Base-by-base conservation (phyloP, 1,140 invertebrate genomes). In the Probaryconus sp. region DNA sequence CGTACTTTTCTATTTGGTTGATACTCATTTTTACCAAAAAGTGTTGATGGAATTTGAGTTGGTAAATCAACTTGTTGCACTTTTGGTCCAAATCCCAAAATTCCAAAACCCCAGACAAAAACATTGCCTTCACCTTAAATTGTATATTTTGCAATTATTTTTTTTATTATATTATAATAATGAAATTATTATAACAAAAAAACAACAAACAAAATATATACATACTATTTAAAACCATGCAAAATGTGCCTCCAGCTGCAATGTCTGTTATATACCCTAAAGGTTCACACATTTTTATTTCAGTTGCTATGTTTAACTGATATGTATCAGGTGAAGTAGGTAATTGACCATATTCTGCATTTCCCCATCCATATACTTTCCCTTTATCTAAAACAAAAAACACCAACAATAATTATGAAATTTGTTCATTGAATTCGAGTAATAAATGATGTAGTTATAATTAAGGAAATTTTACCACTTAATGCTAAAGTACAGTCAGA, bases 361-460 rank as follows among this genome's bases (percentile, higher is more conserved):
- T 99, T 13, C 98, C 97, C 97, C 97, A 99, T 0, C 97, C 97
- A 89, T 98, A 99, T 1, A 98, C 89, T 79, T 98, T 94, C 11
- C 97, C 97, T 82, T 93, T 92, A 76, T 97, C 96, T 95, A 18
- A 3, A 38, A 38, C 20, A 38, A 31, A 56, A 43, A 7, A 20
- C 6, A 9, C 5, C n/a, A n/a, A n/a, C n/a, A n/a, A n/a, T n/a
- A n/a, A n/a, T n/a, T n/a, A n/a, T n/a, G n/a, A n/a, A n/a, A n/a
- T n/a, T n/a, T n/a, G n/a, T n/a, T n/a, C n/a, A n/a, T n/a, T n/a
- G n/a, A n/a, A n/a, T n/a, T n/a, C n/a, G n/a, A n/a, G n/a, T n/a
- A n/a, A n/a, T n/a, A n/a, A n/a, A n/a, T n/a, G n/a, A n/a, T n/a
- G n/a, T n/a, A n/a, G n/a, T n/a, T n/a, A n/a, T n/a, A n/a, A n/a